Percentiles rank a stretch among this genome's conserved stretches.
phyloP scores from a whole-genome alignment of 2,113 vertebrate genomes.

The Pangasianodon hypophthalmus region DNA sequence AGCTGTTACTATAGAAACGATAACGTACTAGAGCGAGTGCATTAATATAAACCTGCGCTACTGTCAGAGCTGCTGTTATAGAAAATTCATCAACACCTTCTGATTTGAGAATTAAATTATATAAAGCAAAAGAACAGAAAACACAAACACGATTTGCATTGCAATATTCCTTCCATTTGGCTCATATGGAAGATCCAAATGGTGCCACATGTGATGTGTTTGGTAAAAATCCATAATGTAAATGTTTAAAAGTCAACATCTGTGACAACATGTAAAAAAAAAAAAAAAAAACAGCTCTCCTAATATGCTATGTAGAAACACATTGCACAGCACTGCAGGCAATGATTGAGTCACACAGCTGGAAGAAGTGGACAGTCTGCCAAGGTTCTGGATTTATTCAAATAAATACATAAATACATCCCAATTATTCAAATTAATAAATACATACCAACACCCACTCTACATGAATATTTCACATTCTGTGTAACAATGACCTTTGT shows the following conservation, averaged over 20 bases:
- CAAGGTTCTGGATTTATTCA: not conserved
- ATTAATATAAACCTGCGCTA: not conserved
- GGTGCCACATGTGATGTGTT: not conserved
- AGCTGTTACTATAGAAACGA: not conserved
- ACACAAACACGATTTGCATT: not conserved
- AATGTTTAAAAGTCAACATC: slow-evolving; percentile 19
- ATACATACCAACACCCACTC: not conserved
- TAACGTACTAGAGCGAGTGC: not conserved
- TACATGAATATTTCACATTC: not conserved
- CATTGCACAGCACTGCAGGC: slow-evolving; percentile 17
- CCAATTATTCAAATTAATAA: not conserved
- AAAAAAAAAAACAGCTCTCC: not conserved
- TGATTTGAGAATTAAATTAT: not conserved
- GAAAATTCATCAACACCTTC: not conserved
- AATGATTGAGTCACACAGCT: not conserved
- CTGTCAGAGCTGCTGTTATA: not conserved
- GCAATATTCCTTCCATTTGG: not conserved
- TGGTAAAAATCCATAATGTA: slow-evolving; percentile 23
- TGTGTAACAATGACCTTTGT: not conserved
- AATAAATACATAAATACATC: not conserved
- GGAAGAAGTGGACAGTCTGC: not conserved
- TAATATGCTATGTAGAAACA: slow-evolving; percentile 19
- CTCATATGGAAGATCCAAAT: not conserved
- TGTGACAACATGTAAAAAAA: not conserved
- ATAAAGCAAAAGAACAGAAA: not conserved